These are phyloP conservation scores for Diploptera punctata DNA, from an alignment of 2,888 invertebrate genomes.

Conservation along the genomic window DNA sequence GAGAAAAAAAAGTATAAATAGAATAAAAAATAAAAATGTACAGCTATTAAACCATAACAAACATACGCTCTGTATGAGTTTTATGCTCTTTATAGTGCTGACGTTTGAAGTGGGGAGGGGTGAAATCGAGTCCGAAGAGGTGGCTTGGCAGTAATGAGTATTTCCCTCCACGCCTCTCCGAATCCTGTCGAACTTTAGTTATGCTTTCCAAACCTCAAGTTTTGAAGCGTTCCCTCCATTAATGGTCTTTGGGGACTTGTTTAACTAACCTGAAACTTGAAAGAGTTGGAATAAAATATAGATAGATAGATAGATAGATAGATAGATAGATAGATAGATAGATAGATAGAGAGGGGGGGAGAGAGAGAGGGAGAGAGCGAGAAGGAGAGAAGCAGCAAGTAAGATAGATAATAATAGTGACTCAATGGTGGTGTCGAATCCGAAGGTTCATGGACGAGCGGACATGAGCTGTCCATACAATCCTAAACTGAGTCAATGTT, in stretches of 20 bases:
- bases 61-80: neutral
- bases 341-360: no score
- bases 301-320: no score
- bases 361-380: no score
- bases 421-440: no score
- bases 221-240: constrained; percentile 10
- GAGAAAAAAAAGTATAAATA: neutral
- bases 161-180: neutral
- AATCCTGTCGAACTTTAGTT: neutral
- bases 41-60: neutral
- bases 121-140: neutral
- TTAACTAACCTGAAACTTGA: constrained; percentile 15
- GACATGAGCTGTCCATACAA: no score
- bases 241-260: constrained; percentile 15
- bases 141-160: neutral
- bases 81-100: neutral
- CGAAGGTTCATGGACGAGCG: no score
- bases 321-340: no score
- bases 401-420: no score
- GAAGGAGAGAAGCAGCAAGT: no score
- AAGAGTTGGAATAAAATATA: no score
- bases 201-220: neutral
- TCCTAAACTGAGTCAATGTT: no score
- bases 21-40: no score
- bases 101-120: neutral